Percentiles rank a stretch among this genome's conserved stretches.
Conservation (phyloP, 1,140 invertebrate species). For the Teleopsis dalmanni region DNA sequence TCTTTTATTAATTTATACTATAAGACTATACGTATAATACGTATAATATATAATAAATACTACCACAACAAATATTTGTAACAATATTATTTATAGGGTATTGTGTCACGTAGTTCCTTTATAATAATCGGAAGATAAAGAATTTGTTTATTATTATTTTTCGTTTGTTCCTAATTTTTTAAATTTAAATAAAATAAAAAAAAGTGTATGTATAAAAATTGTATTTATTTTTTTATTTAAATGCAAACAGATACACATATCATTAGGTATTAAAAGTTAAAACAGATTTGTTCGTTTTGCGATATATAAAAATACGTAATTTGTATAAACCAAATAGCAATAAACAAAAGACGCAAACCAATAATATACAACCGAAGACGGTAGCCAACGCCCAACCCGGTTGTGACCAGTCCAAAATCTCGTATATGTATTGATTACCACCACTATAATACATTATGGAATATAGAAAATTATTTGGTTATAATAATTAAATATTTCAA, state of each 20-base stretch:
- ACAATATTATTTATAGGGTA: no score
- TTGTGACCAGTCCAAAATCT: conserved; percentile 29
- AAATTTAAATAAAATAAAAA: not conserved
- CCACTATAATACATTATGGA: conserved; percentile 6
- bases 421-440: conserved; percentile 32
- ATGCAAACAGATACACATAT: not conserved
- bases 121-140: no score
- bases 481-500: not conserved
- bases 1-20: no score
- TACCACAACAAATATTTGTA: no score
- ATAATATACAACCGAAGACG: conserved; percentile 23
- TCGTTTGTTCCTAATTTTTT: no score
- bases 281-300: conserved; percentile 1
- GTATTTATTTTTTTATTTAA: not conserved
- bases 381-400: conserved; percentile 26
- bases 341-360: conserved; percentile 13
- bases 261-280: not conserved
- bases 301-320: conserved; percentile 1
- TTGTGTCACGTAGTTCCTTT: no score
- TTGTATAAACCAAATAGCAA: conserved; percentile 10
- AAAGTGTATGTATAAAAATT: not conserved
- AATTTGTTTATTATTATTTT: no score
- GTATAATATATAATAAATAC: no score
- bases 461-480: not conserved
- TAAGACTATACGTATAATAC: no score